Evolutionary conservation across 2,113 vertebrate species (phyloP).

Genomic region (Castor canadensis): DNA sequence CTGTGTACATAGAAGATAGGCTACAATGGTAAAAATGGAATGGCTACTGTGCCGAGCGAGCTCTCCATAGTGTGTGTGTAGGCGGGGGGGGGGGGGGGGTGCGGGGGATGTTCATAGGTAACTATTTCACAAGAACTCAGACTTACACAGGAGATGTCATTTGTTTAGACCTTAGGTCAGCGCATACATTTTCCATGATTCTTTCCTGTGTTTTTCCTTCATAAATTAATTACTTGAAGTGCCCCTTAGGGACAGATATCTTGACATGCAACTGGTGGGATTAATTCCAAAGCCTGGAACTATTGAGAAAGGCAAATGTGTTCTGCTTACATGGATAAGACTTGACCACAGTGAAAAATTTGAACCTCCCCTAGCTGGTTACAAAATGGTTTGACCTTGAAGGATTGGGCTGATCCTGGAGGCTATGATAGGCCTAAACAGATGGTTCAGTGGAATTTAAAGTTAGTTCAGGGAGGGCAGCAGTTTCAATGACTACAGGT

Average conservation of each 20-base stretch:
- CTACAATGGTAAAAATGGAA: not conserved
- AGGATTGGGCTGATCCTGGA: not conserved
- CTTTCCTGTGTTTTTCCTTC: not conserved
- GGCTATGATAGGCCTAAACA: not conserved
- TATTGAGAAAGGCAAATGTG: not conserved
- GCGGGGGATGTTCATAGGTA: not conserved
- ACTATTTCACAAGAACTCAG: not conserved
- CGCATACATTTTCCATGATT: not conserved
- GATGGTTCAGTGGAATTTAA: not conserved
- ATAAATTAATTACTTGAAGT: conserved; percentile 26
- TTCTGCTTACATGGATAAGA: not conserved
- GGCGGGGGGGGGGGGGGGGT: not conserved
- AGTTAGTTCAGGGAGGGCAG: not conserved
- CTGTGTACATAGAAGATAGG: not conserved
- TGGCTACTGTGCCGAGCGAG: not conserved
- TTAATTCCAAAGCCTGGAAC: conserved; percentile 15
- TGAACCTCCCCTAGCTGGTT: not conserved
- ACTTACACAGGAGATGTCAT: not conserved
- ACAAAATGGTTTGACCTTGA: not conserved
- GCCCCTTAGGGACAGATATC: not conserved
- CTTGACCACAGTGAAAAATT: not conserved
- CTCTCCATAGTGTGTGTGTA: too few relatives aligned
- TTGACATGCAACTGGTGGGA: conserved; percentile 1
- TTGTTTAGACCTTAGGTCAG: conserved; percentile 37
- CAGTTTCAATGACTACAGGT: not conserved